Evolutionary conservation across 2,113 vertebrate genomes (phyloP).

Genomic region (Polypterus bichir): DNA sequence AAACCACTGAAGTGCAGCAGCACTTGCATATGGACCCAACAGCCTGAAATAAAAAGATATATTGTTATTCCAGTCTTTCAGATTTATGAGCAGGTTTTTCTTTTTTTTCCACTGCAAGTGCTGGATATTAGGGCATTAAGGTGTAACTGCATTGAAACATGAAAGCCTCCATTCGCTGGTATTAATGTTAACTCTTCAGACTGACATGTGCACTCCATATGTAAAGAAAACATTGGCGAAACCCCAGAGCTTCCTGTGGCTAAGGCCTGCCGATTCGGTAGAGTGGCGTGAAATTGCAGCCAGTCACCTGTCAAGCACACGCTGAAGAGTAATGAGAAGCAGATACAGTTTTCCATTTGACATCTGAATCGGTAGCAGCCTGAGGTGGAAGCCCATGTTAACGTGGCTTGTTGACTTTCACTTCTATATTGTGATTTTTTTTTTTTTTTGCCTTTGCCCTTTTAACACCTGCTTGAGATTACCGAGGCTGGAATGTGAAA

Average conservation of each 20-base stretch:
- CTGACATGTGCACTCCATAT: slow-evolving; percentile 35
- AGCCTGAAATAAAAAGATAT: too few species aligned
- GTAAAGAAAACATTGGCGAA: slow-evolving; percentile 1
- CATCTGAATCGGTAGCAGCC: slow-evolving; percentile 8
- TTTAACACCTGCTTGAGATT: slow-evolving; percentile 27
- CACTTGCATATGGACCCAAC: too few species aligned
- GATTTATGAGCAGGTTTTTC: too few species aligned
- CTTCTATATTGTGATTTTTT: slow-evolving; percentile 6
- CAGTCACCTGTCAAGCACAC: slow-evolving; percentile 16
- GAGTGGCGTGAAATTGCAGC: slow-evolving; percentile 21
- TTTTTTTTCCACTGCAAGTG: too few species aligned
- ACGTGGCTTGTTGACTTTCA: slow-evolving; percentile 22
- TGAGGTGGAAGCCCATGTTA: slow-evolving; percentile 30
- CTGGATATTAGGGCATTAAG: slow-evolving; percentile 16
- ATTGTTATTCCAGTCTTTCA: too few species aligned
- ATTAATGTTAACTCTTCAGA: slow-evolving; percentile 16
- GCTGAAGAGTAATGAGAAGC: slow-evolving; percentile 23
- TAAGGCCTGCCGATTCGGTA: slow-evolving; percentile 5
- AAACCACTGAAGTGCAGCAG: too few species aligned
- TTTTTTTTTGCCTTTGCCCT: background rate
- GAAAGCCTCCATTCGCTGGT: slow-evolving; percentile 31
- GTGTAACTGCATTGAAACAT: slow-evolving; percentile 17
- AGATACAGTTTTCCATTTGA: slow-evolving; percentile 2
- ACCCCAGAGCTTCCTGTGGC: background rate
- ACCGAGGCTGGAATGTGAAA: slow-evolving; percentile 22